A percentile compares a stretch with the other conserved stretches of the same genome.
These are phyloP conservation scores for Pogona vitticeps DNA, from an alignment of 2,113 vertebrate genomes.

Conservation along the genomic window DNA sequence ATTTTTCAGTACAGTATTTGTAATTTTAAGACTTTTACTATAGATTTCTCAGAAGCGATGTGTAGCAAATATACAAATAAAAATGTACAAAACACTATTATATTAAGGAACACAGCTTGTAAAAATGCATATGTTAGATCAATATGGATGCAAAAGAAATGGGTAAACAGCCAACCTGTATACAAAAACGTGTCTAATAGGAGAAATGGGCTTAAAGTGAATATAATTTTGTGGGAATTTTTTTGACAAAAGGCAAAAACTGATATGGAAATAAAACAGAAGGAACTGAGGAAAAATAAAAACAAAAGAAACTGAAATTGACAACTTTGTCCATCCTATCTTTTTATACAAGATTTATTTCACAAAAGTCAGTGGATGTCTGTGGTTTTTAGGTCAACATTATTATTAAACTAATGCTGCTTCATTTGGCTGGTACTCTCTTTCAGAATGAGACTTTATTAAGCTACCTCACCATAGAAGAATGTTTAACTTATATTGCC, in stretches of 20 bases:
- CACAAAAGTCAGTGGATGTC: not conserved
- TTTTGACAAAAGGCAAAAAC: not conserved
- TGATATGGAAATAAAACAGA: not conserved
- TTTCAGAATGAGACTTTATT: slow-evolving; percentile 87
- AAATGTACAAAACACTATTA: not conserved
- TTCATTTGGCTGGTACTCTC: not conserved
- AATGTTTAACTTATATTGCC: slow-evolving; percentile 89
- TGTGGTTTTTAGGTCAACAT: not conserved
- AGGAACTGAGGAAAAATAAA: not conserved
- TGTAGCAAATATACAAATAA: not conserved
- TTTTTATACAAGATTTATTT: not conserved
- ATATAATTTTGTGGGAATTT: not conserved
- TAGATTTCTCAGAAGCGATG: not conserved
- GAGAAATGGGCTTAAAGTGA: not conserved
- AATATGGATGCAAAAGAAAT: too few relatives aligned
- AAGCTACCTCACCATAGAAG: slow-evolving; percentile 89
- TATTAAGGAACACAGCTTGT: not conserved
- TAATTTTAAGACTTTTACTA: not conserved
- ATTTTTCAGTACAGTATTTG: not conserved
- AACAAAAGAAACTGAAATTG: not conserved
- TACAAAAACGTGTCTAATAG: not conserved
- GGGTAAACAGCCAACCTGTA: not conserved
- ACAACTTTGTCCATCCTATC: not conserved
- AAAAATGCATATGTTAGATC: not conserved
- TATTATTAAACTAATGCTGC: not conserved